Conservation (phyloP, 2,113 vertebrate genomes). For the Ariopsis seemanni region DNA sequence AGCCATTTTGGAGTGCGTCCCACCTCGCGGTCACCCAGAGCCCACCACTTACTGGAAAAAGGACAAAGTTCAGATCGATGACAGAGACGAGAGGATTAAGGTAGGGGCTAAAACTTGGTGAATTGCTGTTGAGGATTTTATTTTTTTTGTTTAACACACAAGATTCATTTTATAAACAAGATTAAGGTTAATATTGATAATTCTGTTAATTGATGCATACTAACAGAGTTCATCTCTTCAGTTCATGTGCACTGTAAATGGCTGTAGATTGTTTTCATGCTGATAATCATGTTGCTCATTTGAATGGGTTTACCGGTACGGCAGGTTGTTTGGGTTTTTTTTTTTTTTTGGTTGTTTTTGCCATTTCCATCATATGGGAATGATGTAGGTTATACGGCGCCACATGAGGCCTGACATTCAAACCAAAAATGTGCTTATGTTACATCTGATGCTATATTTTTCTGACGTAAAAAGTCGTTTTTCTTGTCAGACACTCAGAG, state of each 20-base stretch:
- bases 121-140: not conserved
- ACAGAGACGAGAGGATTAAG: conserved; percentile 92
- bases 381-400: not conserved
- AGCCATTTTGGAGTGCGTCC: conserved; percentile 93
- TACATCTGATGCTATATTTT: not conserved
- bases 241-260: no score
- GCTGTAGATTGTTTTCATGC: not conserved
- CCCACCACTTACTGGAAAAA: conserved; percentile 99
- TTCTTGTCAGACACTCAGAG: not conserved
- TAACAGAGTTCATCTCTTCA: not conserved
- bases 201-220: not conserved
- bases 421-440: not conserved
- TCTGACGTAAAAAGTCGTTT: not conserved
- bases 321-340: not conserved
- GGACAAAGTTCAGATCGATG: conserved; percentile 92
- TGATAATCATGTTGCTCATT: no score
- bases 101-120: conserved; percentile 58
- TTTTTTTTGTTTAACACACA: not conserved
- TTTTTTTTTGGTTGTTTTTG: not conserved
- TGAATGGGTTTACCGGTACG: no score
- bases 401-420: not conserved
- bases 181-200: not conserved
- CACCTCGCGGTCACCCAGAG: conserved; percentile 94
- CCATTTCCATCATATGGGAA: not conserved
- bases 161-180: not conserved